Base-by-base conservation (phyloP, 2,888 invertebrate species). In the Calephelis perditalis region DNA sequence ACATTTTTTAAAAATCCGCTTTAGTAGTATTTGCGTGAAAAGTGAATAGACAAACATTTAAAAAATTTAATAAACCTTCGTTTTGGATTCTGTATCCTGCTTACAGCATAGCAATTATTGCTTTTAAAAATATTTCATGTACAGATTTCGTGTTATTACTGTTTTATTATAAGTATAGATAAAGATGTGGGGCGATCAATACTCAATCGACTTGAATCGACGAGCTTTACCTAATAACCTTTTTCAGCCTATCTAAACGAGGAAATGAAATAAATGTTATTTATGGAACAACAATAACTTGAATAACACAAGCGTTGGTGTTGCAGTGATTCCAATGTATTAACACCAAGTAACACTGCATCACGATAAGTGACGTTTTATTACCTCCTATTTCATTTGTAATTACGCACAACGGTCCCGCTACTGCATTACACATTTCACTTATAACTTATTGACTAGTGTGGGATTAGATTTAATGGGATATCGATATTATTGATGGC, bases 361-460 rank as follows among this genome's bases (percentile, higher is more conserved):
- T 67, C 63, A 62, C 64, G 64, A 64, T 66, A 65, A 65, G 65
- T 61, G 62, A 62, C 61, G 59, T 61, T 65, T 68, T 68, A 70
- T 69, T 64, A 58, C 65, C 67, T 61, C 66, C 66, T 69, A 68
- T 68, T 68, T 67, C 67, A 66, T 62, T 47, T 66, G 67, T 68
- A 67, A 71, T 70, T 67, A 64, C 47, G 49, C 26, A n/a, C 49
- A 47, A 40, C 40, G 40, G 40, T 40, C 40, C 40, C 40, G 40
- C 40, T 40, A 40, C 40, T 40, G 40, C 47, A 47, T 12, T 47
- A 47, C 47, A 47, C 47, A 47, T 15, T 47, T 47, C 47, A 47
- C 47, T 47, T 47, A 47, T 47, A 47, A 47, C 47, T 47, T 47
- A 47, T 47, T n/a, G 47, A 12, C 47, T 12, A 47, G 47, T n/a